Percentiles rank a stretch among this genome's conserved stretches.
Conservation (phyloP, 2,888 invertebrate species). For the Drosophila multiciliata region DNA sequence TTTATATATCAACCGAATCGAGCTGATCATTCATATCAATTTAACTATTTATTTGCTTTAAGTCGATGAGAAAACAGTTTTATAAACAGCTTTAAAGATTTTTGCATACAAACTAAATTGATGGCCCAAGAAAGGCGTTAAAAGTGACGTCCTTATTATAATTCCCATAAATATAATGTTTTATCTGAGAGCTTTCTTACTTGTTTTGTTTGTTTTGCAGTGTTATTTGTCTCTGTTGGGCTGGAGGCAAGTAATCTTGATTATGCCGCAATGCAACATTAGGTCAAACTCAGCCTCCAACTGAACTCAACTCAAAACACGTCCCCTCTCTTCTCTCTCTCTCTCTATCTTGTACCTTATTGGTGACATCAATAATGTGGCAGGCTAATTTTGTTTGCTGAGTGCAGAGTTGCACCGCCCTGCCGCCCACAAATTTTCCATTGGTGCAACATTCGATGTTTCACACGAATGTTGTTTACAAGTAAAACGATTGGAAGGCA, state of each 20-base stretch:
- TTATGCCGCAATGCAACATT: slow-evolving; percentile 63
- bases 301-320: neutral
- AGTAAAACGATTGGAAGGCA: slow-evolving; percentile 17
- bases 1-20: no score
- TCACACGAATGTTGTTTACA: slow-evolving; percentile 36
- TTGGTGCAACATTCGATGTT: slow-evolving; percentile 8
- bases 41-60: neutral
- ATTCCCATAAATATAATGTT: neutral
- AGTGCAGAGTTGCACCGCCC: neutral
- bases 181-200: neutral
- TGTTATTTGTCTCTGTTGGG: slow-evolving; percentile 24
- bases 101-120: neutral
- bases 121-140: neutral
- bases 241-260: slow-evolving; percentile 69
- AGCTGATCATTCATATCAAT: neutral
- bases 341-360: slow-evolving; percentile 39
- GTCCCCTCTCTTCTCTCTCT: neutral
- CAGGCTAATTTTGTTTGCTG: slow-evolving; percentile 1
- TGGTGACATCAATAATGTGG: slow-evolving; percentile 65
- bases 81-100: no score
- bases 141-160: neutral
- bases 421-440: neutral
- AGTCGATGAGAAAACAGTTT: neutral
- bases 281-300: neutral
- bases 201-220: neutral